Evolutionary conservation across 2,113 vertebrate genomes (phyloP).

Genomic region (Lepisosteus osseus): DNA sequence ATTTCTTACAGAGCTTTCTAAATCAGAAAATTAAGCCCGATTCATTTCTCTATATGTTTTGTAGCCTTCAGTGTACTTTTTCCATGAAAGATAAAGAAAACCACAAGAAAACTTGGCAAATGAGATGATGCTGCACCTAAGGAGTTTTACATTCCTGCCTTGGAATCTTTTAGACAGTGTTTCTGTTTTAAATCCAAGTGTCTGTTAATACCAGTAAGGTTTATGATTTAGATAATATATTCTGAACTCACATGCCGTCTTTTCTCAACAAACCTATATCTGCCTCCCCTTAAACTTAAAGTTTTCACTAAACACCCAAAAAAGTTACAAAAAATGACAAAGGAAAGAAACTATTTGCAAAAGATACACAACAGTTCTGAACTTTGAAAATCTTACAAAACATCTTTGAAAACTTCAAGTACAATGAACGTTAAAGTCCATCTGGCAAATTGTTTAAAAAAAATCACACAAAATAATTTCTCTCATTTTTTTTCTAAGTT

Average conservation of each 20-base stretch:
- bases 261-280: constrained; percentile 27
- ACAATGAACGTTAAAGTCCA: constrained; percentile 88
- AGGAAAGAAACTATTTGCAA: constrained; percentile 65
- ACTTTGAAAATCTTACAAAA: constrained; percentile 80
- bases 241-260: constrained; percentile 25
- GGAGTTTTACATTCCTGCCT: constrained; percentile 42
- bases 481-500: constrained; percentile 24
- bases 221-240: constrained; percentile 40
- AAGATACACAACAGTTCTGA: constrained; percentile 79
- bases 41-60: constrained; percentile 5
- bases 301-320: constrained; percentile 34
- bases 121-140: constrained; percentile 4
- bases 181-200: constrained; percentile 32
- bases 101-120: too few relatives aligned
- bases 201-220: constrained; percentile 59
- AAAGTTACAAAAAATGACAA: constrained; percentile 9
- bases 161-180: constrained; percentile 41
- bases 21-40: constrained; percentile 15
- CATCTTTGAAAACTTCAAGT: constrained; percentile 91
- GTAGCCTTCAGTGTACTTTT: not conserved
- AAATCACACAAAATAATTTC: constrained; percentile 52
- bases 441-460: constrained; percentile 79
- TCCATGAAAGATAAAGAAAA: not conserved
- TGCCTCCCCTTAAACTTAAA: constrained; percentile 9
- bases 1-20: constrained; percentile 25